phyloP scores from a whole-genome alignment of 2,888 invertebrate species.

The Oxystoma pomonae region DNA sequence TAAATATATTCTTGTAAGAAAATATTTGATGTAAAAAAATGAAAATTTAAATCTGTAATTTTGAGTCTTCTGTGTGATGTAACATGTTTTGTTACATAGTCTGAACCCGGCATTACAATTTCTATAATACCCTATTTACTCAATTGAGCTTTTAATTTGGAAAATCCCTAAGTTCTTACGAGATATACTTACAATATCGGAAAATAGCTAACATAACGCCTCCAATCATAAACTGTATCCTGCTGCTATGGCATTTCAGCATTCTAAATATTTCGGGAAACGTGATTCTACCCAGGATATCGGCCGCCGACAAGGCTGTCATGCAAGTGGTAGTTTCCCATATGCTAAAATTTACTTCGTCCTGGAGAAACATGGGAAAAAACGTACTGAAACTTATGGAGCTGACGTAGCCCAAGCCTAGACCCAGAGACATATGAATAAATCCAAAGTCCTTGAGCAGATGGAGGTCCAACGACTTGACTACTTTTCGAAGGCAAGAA shows the following conservation, averaged over 20 bases:
- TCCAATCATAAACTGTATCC: conserved; percentile 61
- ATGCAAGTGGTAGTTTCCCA: conserved; percentile 62
- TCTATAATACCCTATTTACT: no score
- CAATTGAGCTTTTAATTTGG: no score
- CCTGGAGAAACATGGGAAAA: conserved; percentile 63
- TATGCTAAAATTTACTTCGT: conserved; percentile 43
- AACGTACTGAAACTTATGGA: conserved; percentile 68
- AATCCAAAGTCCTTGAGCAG: conserved; percentile 60
- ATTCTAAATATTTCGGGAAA: conserved; percentile 62
- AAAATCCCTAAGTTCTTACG: no score
- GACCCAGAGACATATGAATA: conserved; percentile 63
- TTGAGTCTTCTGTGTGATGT: no score
- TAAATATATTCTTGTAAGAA: no score
- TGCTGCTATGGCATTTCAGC: conserved; percentile 54
- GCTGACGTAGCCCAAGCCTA: conserved; percentile 63
- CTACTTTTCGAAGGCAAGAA: conserved; percentile 36
- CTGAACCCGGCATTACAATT: no score
- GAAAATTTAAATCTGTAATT: no score
- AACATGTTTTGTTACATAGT: no score
- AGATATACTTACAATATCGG: conserved; percentile 56
- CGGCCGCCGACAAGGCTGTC: conserved; percentile 66
- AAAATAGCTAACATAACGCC: conserved; percentile 55
- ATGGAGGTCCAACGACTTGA: conserved; percentile 58
- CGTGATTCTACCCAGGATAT: conserved; percentile 61
- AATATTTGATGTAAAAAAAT: no score